Evolutionary conservation across 1,140 invertebrate genomes (phyloP).

Genomic region (Phthorimaea operculella): DNA sequence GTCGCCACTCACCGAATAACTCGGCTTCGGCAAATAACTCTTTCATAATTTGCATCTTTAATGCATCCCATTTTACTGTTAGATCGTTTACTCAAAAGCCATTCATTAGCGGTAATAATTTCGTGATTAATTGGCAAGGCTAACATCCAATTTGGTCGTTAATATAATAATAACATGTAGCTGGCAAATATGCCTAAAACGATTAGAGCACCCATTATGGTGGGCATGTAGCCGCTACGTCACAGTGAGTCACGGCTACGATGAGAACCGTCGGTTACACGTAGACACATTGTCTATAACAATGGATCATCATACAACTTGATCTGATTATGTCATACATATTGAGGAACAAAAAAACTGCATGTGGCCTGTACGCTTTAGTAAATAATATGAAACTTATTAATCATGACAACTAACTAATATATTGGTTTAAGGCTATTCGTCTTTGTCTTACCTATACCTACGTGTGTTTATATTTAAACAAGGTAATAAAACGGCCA

Average conservation of each 20-base stretch:
- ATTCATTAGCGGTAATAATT: too few species aligned
- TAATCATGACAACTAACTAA: slow-evolving; percentile 15
- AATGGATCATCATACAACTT: slow-evolving; percentile 46
- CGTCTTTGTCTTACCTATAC: background rate
- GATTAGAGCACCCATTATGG: slow-evolving; percentile 30
- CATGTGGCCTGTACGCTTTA: slow-evolving; percentile 17
- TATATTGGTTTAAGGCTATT: background rate
- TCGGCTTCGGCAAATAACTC: too few species aligned
- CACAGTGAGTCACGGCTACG: slow-evolving; percentile 47
- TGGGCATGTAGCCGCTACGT: slow-evolving; percentile 37
- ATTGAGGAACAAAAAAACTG: slow-evolving; percentile 40
- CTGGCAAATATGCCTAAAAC: slow-evolving; percentile 7
- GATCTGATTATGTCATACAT: slow-evolving; percentile 60
- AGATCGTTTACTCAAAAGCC: too few species aligned
- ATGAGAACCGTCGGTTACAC: slow-evolving; percentile 49
- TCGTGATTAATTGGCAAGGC: too few species aligned
- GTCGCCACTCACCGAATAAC: slow-evolving; percentile 2
- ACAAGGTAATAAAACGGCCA: too few species aligned
- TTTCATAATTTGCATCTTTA: too few species aligned
- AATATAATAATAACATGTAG: too few species aligned
- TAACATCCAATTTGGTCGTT: too few species aligned
- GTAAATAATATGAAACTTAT: slow-evolving; percentile 22
- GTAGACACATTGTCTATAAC: slow-evolving; percentile 57
- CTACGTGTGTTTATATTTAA: background rate
- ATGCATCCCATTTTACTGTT: too few species aligned